Conservation (phyloP, 2,888 invertebrate genomes). For the Polietes domitor region DNA sequence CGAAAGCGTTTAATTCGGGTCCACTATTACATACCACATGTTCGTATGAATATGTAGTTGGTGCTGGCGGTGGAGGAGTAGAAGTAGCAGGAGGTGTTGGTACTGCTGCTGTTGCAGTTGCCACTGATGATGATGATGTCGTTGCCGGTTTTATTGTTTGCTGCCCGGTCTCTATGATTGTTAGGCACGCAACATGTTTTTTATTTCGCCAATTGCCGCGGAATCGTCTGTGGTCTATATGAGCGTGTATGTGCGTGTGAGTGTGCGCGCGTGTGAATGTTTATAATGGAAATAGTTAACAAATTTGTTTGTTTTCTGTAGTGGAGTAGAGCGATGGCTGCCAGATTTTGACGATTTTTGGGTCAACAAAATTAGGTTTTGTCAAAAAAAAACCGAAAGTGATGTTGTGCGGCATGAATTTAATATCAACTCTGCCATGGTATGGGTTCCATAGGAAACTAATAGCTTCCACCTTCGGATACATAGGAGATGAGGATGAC, state of each 20-base stretch:
- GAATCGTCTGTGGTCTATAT: neutral
- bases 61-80: neutral
- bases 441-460: too few species aligned
- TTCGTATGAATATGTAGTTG: neutral
- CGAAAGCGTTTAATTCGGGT: neutral
- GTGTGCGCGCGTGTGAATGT: conserved; percentile 1
- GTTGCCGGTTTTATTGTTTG: conserved; percentile 45
- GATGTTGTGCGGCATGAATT: too few species aligned
- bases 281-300: conserved; percentile 49
- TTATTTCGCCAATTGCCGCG: conserved; percentile 13
- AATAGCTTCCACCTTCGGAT: too few species aligned
- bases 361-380: too few species aligned
- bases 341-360: neutral
- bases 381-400: too few species aligned
- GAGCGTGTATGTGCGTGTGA: conserved; percentile 4
- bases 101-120: neutral
- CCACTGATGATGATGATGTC: conserved; percentile 17
- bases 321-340: neutral
- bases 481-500: too few species aligned
- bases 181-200: conserved; percentile 63
- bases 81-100: neutral
- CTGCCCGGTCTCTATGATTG: conserved; percentile 12
- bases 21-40: neutral
- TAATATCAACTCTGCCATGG: too few species aligned
- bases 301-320: conserved; percentile 50